A percentile compares a stretch with the other conserved stretches of the same genome.
Conservation (phyloP, 2,888 invertebrate species). For the Anaspis maculata region DNA sequence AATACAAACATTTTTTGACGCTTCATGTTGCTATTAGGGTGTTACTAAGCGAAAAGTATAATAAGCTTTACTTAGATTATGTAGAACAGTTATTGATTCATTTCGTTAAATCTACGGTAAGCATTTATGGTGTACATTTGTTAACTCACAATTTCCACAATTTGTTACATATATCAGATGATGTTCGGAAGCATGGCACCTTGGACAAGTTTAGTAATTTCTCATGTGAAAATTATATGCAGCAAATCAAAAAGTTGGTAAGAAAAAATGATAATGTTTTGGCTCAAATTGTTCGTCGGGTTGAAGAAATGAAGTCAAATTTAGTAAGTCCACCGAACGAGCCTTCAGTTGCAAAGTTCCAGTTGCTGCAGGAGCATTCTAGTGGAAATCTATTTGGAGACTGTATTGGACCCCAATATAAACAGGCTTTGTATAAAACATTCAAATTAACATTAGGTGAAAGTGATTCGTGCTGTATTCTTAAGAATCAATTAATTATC, state of each 20-base stretch:
- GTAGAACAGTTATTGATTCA: background rate
- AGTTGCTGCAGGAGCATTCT: background rate
- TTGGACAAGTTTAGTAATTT: slow-evolving; percentile 9
- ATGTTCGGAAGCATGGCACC: slow-evolving; percentile 7
- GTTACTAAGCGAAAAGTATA: background rate
- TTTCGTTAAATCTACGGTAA: slow-evolving; percentile 1
- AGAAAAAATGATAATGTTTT: slow-evolving; percentile 8
- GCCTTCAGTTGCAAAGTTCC: background rate
- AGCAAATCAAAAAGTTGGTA: slow-evolving; percentile 5
- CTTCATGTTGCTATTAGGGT: slow-evolving; percentile 1
- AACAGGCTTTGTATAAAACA: background rate
- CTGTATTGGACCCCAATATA: background rate
- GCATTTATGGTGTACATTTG: background rate
- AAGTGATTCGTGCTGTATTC: background rate
- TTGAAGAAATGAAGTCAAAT: background rate
- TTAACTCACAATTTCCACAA: slow-evolving; percentile 9
- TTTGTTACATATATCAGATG: slow-evolving; percentile 8
- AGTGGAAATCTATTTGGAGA: background rate
- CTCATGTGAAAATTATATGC: slow-evolving; percentile 11
- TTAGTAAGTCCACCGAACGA: background rate
- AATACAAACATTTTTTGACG: slow-evolving; percentile 1
- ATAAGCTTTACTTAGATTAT: background rate
- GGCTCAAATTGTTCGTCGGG: slow-evolving; percentile 3
- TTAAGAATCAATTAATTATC: background rate
- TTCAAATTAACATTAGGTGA: background rate